These are phyloP conservation scores for Glaucopsyche alexis DNA, from an alignment of 2,888 invertebrate genomes.

Conservation along the genomic window DNA sequence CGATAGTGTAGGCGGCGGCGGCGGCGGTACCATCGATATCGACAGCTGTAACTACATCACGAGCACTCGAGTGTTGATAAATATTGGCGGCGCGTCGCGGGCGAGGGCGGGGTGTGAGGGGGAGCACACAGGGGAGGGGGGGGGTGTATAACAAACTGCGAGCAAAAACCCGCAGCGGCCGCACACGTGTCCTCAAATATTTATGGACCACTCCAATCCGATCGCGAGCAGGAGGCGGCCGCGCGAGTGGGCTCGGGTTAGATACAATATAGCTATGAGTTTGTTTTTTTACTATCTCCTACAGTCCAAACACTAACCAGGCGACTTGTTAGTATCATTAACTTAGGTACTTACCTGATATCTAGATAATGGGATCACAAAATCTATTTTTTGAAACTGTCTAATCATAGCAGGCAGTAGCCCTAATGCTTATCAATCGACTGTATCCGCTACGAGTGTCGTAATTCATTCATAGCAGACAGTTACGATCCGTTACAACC, in stretches of 20 bases:
- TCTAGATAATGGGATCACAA: no score
- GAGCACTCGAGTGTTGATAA: conserved; percentile 21
- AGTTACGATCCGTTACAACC: no score
- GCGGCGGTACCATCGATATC: not conserved
- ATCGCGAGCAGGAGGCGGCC: not conserved
- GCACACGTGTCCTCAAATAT: conserved; percentile 56
- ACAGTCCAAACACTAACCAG: no score
- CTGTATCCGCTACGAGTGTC: no score
- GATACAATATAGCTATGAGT: no score
- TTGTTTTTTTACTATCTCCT: no score
- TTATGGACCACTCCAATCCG: conserved; percentile 55
- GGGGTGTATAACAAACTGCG: conserved; percentile 32
- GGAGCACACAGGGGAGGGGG: no score
- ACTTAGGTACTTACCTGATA: no score
- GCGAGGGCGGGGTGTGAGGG: not conserved
- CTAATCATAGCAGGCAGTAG: no score
- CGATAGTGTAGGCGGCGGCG: not conserved
- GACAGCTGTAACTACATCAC: conserved; percentile 16
- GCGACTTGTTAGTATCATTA: no score
- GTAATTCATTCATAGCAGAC: not conserved
- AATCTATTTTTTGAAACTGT: no score
- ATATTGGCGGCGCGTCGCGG: conserved; percentile 10
- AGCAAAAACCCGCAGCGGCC: conserved; percentile 28
- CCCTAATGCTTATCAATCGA: no score
- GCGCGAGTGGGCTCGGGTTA: not conserved